Base-by-base conservation (phyloP, 2,113 vertebrate species). In the Notothenia rossii region DNA sequence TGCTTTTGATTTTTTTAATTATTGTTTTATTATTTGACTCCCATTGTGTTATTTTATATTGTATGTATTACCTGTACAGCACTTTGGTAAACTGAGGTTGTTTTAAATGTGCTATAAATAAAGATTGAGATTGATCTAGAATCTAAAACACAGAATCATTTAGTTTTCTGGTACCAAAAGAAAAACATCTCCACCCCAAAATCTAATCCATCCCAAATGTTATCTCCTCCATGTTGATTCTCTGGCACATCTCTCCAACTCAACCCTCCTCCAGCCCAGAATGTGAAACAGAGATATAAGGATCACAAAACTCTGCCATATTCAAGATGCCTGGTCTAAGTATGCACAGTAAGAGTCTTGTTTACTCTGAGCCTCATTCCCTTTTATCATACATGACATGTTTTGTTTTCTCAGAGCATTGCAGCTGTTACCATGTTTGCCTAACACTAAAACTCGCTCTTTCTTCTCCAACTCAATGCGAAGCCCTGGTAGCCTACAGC, bases 151-250 rank as follows among this genome's bases (percentile, higher is more conserved):
- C 56, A 69, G 69, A 1, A 62, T 49, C 71, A 63, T 75, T 43
- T 18, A 20, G 55, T 36, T 60, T 64, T 17, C 29, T 1, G 3
- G 46, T 49, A 17, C 68, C 17, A 49, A 73, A 88, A 84, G 67
- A 40, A 72, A 81, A 83, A 75, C 46, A 66, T 63, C 56, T 63
- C 51, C 62, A 40, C 25, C 53, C 25, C 62, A 6, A 43, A 62
- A 77, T 83, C 59, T 65, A 70, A 88, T 79, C 61, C 67, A 67
- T 15, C 51, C 66, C 45, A 80, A 36, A 79, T 17, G 60, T 51
- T 59, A 62, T 74, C 68, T 63, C 25, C 59, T 36, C 54, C 11
- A 12, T 65, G 74, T 72, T 48, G 46, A 60, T 20, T 55, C 15
- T 65, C 75, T 43, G 64, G 49, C 55, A 62, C 55, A n/a, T 45